Conservation (phyloP, 2,113 vertebrate species). For the Pollimyrus isidori region DNA sequence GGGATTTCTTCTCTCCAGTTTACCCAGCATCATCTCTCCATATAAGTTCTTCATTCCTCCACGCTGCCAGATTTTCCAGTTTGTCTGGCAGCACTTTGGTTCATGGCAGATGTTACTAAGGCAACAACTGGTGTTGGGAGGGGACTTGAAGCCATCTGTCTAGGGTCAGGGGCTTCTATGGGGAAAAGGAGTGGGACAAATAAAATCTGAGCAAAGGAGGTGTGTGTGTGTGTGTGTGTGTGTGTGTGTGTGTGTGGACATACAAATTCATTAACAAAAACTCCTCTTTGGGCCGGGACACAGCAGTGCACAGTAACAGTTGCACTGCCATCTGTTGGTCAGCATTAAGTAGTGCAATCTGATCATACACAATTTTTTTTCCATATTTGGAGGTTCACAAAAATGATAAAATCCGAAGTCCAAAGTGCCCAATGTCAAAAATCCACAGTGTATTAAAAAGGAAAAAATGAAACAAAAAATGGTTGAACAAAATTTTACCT, state of each 20-base stretch:
- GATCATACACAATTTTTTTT: not conserved
- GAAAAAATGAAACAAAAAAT: not conserved
- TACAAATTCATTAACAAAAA: not conserved
- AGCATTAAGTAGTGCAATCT: slow-evolving; percentile 28
- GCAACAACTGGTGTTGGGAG: slow-evolving; percentile 48
- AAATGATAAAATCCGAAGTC: not conserved
- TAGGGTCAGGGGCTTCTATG: not conserved
- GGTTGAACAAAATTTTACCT: not conserved
- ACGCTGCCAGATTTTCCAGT: slow-evolving; percentile 10
- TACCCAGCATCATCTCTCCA: not conserved
- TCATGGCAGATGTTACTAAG: slow-evolving; percentile 68
- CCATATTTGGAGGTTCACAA: not conserved
- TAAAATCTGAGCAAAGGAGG: not conserved
- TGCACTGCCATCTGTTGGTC: slow-evolving; percentile 44
- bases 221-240: not conserved
- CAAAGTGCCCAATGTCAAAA: not conserved
- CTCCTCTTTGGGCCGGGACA: not conserved
- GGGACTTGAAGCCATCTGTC: slow-evolving; percentile 9
- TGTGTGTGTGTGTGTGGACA: not conserved
- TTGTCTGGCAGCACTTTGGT: slow-evolving; percentile 16
- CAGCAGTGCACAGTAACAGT: not conserved
- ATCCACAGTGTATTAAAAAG: not conserved
- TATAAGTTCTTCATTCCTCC: not conserved
- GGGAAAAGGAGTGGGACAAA: not conserved
- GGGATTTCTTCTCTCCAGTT: not conserved